Evolutionary conservation across 2,888 invertebrate species (phyloP), one percentile per base, ranked within the genome.

Genomic region (Mimachlamys varia): DNA sequence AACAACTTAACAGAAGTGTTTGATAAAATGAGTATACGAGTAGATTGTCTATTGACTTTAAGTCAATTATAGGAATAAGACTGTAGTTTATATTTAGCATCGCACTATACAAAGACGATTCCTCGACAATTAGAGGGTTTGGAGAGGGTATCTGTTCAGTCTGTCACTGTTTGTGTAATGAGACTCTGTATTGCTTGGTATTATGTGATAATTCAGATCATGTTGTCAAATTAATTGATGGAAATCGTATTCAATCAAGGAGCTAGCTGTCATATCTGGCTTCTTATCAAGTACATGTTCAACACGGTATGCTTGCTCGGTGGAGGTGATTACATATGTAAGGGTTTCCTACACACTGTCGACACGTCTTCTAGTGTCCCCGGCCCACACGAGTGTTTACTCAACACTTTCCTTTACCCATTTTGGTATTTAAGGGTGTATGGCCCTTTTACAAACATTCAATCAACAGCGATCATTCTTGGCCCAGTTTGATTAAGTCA

Each of bases 231-330:
- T 76, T 76, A 76, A 76, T 76, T 76, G 76, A 76, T 76, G 76
- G 33, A 76, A 76, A 27, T 76, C 76, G 76, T 76, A 33, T 76
- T 76, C 76, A 76, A 33, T 27, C 33, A 76, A 76, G 76, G 76
- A 76, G 76, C 76, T 76, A 5, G 33, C 76, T 76, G 76, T 33
- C 76, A 76, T 33, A 33, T 76, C 2, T 76, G 76, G 27, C 76
- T 76, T 76, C 76, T 76, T 76, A 76, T 76, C 76, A 33, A 76
- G 76, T 76, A 76, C 76, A 76, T 76, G 76, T 76, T 76, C 76
- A 76, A 76, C 76, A 76, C 17, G 76, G 22, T 33, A 22, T 76
- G 76, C 27, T 76, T 27, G 33, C 33, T 22, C 62, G 53, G 2
- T 15, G 17, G 13, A 4, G 58, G 7, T 58, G 58, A 58, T 58